Evolutionary conservation across 2,797 vertebrate species (phyloP).

Genomic region (Chaetophractus vellerosus): DNA sequence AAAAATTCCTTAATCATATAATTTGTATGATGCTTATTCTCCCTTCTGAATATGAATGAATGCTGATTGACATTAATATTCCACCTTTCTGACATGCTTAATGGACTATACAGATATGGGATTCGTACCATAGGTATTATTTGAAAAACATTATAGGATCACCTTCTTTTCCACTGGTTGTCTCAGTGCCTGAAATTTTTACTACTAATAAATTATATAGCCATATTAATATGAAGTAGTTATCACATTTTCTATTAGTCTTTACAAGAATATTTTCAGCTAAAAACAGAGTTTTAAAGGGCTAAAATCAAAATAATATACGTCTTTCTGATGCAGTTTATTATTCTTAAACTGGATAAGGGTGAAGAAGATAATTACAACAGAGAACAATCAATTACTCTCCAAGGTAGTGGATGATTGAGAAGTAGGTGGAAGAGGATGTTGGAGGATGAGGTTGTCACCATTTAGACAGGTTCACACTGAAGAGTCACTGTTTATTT

Average conservation of each 20-base stretch:
- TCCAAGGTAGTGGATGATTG: not conserved
- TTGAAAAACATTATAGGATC: not conserved
- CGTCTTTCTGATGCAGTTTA: not conserved
- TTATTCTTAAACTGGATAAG: not conserved
- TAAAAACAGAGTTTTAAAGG: not conserved
- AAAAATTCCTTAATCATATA: not conserved
- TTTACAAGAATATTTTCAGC: constrained; percentile 32
- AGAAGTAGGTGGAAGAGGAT: not conserved
- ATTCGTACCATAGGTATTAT: not conserved
- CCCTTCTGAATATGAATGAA: not conserved
- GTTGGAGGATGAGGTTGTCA: no score
- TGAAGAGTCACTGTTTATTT: not conserved
- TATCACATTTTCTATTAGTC: not conserved
- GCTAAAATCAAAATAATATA: not conserved
- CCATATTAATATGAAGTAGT: not conserved
- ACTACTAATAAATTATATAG: constrained; percentile 37
- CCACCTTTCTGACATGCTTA: not conserved
- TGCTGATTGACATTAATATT: not conserved
- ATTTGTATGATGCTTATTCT: not conserved
- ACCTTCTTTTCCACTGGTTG: not conserved
- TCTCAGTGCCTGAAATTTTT: not conserved
- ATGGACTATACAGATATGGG: constrained; percentile 29
- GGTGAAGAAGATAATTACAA: not conserved
- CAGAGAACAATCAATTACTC: not conserved
- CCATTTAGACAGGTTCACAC: not conserved